Base-by-base conservation (phyloP, 2,888 invertebrate genomes). In the Entomobrya proxima region DNA sequence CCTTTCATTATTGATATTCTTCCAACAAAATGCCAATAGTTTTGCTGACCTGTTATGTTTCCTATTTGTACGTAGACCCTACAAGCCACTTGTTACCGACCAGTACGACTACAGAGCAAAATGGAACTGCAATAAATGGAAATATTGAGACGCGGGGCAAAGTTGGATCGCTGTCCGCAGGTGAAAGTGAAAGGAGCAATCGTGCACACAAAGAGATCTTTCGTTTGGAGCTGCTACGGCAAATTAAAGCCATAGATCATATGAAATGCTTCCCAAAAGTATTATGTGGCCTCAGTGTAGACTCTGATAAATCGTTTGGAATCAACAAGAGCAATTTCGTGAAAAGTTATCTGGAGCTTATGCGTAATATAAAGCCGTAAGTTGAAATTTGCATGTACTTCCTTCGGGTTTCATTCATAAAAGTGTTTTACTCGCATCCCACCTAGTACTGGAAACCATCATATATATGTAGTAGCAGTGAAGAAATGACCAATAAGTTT, bases 201-300 rank as follows among this genome's bases (percentile, higher is more conserved):
- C 75, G 85, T n/a, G 75, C 74, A 9, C 9, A 75, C 37, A 85
- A 78, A 30, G 79, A 87, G 37, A 55, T 58, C 21, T 61, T 81
- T 55, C 78, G 87, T 13, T 40, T 87, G 35, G 83, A 86, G 47
- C 74, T 87, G 37, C 76, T 87, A 27, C 83, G 86, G 37, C 86
- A 87, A 84, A 87, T 87, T 76, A 86, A 87, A 61, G 79, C 83
- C 61, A 83, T 86, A 76, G 87, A 87, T 84, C 87, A 87, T 80
- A 86, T 86, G 86, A 87, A 86, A 80, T 87, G 87, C 37, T 87
- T 87, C 74, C 87, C 87, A 18, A 87, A 87, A 83, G 87, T 87
- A 44, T 55, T 87, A 6, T 87, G 87, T 47, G 87, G 87, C 24
- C 86, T 87, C 35, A 86, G 86, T 44, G 87, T 87, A 61, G 87